Percentiles rank a stretch among this genome's conserved stretches.
phyloP scores from a whole-genome alignment of 2,888 invertebrate species.

The Polymixis flavicincta region DNA sequence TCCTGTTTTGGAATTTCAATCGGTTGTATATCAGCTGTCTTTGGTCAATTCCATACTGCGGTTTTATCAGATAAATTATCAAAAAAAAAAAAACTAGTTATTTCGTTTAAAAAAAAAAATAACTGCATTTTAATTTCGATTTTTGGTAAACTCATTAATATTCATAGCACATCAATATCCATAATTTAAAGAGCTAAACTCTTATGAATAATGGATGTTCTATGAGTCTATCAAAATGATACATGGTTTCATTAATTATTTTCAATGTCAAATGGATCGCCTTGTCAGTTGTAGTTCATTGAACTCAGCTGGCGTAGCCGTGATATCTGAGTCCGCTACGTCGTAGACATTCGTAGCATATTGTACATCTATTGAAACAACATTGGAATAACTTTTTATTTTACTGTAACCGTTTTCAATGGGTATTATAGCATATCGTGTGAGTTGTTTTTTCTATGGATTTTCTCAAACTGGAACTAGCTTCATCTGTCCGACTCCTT shows the following conservation, averaged over 20 bases:
- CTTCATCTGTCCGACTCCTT: too few relatives aligned
- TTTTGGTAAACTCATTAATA: background rate
- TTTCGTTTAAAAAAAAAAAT: background rate
- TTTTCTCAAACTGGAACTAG: too few relatives aligned
- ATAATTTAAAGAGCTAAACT: background rate
- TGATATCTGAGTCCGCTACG: slow-evolving; percentile 35
- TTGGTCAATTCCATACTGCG: background rate
- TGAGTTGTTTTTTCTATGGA: background rate
- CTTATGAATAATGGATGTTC: slow-evolving; percentile 47
- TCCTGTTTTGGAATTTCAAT: background rate
- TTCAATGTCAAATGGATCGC: slow-evolving; percentile 40
- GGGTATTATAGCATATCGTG: background rate
- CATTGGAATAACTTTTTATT: background rate
- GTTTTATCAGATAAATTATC: too few relatives aligned
- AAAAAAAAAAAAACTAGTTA: background rate
- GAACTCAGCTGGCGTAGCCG: slow-evolving; percentile 15
- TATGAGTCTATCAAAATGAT: slow-evolving; percentile 31
- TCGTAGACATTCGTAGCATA: slow-evolving; percentile 12
- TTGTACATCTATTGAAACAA: background rate
- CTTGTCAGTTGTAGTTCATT: slow-evolving; percentile 48
- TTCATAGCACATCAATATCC: background rate
- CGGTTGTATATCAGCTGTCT: background rate
- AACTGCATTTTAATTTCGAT: background rate
- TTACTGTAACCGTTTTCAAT: background rate
- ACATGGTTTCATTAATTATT: slow-evolving; percentile 44